Base-by-base conservation (phyloP, 2,113 vertebrate genomes). In the Onychostoma macrolepis region DNA sequence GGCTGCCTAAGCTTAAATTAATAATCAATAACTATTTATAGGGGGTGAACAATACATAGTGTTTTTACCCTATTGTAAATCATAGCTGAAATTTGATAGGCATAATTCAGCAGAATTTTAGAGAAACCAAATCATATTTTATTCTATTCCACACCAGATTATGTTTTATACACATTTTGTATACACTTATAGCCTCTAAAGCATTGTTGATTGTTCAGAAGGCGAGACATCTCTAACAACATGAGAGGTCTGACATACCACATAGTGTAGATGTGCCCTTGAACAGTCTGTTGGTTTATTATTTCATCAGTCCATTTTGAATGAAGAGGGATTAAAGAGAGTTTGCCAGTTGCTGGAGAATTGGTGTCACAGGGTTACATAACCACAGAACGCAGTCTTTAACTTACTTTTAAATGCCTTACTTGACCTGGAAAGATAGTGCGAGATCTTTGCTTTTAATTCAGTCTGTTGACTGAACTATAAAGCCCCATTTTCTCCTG, bases 321-420 rank as follows among this genome's bases (percentile, higher is more conserved):
- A 82, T 50, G 61, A 90, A 87, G 88, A 75, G 28, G 92, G 92
- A 93, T 95, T 94, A 92, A 86, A 91, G 87, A 63, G 90, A 90
- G 89, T 90, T 90, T 90, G 90, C 92, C 93, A 94, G 93, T 93
- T 95, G 93, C 91, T 94, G 90, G 88, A 90, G 90, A 92, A 90
- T 92, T 89, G 78, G 90, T 93, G 92, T 90, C 91, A 92, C 89
- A 84, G 82, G 87, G 88, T 30, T 63, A 83, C 83, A 87, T 92
- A 91, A 93, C 91, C 77, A 90, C 48, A 83, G 65, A 61, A 86
- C 74, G 77, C 89, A 26, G 61, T 71, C 67, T 93, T 92, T 88
- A 90, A 91, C 84, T 89, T 69, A 78, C 75, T 84, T 85, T 89
- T 88, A 89, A 86, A 91, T 90, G 90, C 87, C 88, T 85, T 75